Base-by-base conservation (phyloP, 2,113 vertebrate genomes). In the Glaucomys volans region DNA sequence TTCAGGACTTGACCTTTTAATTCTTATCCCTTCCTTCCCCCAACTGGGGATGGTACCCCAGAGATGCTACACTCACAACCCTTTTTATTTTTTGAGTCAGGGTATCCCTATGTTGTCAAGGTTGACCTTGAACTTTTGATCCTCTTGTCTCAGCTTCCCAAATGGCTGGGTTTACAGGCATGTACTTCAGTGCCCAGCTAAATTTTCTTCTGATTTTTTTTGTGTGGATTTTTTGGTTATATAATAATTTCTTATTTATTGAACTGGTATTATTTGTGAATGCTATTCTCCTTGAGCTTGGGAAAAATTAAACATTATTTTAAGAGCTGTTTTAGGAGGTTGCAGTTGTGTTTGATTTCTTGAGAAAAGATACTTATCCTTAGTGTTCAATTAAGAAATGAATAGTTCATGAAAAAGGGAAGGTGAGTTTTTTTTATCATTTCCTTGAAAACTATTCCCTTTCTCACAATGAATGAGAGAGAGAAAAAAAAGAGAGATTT, bases 261-360 rank as follows among this genome's bases (percentile, higher is more conserved):
- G 52, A 77, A 3, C 20, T 94, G 79, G 16, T 76, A n/a, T 86
- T 82, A 89, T 94, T 92, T 90, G 37, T 92, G 91, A 92, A 79
- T 94, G 95, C 17, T 96, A 0, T 89, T 87, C 76, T 86, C 62
- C 44, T 86, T 86, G 16, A 50, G 54, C 40, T 40, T 93, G 32
- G 91, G 84, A 81, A 83, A 71, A 22, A 62, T 42, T 50, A 76
- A 82, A 77, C 16, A 59, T 72, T 72, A 57, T 57, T 57, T 57
- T 57, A 69, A 57, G 35, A 79, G 40, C 20, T 90, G 28, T 91
- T 92, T 75, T 59, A 75, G 74, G 28, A 82, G 17, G 6, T 90
- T 88, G 52, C 44, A 77, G 4, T 90, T 77, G 74, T 86, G 62
- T 69, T 94, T 93, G 28, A 54, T 87, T 18, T 88, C 57, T 88